phyloP scores from a whole-genome alignment of 2,113 vertebrate genomes.

The Bothrops jararaca region DNA sequence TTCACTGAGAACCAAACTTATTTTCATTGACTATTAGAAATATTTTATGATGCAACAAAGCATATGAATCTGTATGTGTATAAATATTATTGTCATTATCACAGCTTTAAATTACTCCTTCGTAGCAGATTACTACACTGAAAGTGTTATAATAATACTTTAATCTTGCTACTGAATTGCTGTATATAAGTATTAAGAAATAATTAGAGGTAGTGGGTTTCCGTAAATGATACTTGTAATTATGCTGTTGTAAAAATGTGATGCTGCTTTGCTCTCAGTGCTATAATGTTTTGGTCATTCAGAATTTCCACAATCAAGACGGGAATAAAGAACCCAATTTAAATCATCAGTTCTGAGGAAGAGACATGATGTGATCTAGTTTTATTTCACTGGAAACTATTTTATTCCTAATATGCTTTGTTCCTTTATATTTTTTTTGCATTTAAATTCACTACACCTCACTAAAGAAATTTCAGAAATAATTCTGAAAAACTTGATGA shows the following conservation, averaged over 20 bases:
- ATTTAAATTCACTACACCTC: background rate
- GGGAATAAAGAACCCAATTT: slow-evolving; percentile 38
- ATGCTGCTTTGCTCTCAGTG: background rate
- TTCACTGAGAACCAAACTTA: background rate
- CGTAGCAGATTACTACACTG: background rate
- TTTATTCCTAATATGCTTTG: background rate
- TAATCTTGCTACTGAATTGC: slow-evolving; percentile 44
- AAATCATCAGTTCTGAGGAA: background rate
- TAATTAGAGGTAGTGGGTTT: slow-evolving; percentile 28
- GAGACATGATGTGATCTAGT: background rate
- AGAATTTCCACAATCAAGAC: slow-evolving; percentile 17
- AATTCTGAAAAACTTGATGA: background rate
- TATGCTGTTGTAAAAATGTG: slow-evolving; percentile 38
- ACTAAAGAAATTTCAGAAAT: background rate
- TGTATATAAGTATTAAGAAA: slow-evolving; percentile 39
- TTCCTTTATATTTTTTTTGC: background rate
- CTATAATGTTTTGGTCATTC: slow-evolving; percentile 23
- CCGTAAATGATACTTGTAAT: slow-evolving; percentile 43
- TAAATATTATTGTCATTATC: background rate
- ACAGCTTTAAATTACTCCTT: background rate
- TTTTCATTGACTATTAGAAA: background rate
- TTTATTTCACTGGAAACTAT: slow-evolving; percentile 9
- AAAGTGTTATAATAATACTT: slow-evolving; percentile 24
- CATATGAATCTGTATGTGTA: background rate
- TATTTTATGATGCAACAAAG: background rate